phyloP scores from a whole-genome alignment of 1,140 invertebrate genomes.

The Tyrophagus putrescentiae region DNA sequence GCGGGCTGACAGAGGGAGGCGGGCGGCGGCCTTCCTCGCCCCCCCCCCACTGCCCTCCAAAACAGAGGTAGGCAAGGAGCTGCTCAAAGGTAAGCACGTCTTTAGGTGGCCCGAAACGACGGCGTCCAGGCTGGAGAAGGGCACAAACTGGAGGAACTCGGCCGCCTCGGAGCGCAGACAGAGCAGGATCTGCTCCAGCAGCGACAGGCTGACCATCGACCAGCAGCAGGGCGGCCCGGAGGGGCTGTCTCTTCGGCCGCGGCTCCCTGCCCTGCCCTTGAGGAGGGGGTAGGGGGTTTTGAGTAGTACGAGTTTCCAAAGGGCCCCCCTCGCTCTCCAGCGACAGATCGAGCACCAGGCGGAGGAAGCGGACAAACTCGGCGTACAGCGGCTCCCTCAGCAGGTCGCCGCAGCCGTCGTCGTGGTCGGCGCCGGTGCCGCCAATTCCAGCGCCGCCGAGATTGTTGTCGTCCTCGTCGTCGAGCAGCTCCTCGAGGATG shows the following conservation, averaged over 20 bases:
- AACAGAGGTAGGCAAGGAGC: constrained; percentile 32
- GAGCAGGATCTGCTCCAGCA: constrained; percentile 58
- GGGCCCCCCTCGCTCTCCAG: not conserved
- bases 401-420: not conserved
- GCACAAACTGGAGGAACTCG: constrained; percentile 59
- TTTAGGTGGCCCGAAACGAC: constrained; percentile 31
- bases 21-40: constrained; percentile 33
- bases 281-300: no score
- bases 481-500: no score
- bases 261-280: no score
- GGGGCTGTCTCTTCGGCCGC: no score
- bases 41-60: constrained; percentile 30
- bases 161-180: constrained; percentile 52
- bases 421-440: no score
- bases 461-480: no score
- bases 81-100: constrained; percentile 31
- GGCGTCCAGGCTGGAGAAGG: constrained; percentile 37
- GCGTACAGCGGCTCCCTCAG: constrained; percentile 4
- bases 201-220: constrained; percentile 66
- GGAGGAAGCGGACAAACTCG: not conserved
- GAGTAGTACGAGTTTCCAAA: no score
- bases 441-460: no score
- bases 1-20: constrained; percentile 32
- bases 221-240: no score
- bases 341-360: not conserved